Percentiles rank a stretch among this genome's conserved stretches.
Evolutionary conservation across 2,113 vertebrate species (phyloP).

Genomic region (Piaya cayana): DNA sequence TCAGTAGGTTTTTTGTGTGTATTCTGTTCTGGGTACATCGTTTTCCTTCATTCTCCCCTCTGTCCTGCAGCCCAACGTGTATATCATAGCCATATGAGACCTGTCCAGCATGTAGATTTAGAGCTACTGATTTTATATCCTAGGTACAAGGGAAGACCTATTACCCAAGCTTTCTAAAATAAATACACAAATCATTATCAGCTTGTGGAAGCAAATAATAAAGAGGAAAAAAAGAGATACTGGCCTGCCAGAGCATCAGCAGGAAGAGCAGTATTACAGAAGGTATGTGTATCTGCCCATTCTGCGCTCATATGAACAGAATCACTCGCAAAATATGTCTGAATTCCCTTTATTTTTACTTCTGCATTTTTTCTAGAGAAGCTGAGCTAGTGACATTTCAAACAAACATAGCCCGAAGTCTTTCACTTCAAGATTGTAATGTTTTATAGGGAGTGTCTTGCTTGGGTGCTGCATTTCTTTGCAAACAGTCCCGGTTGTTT

Average conservation of each 20-base stretch:
- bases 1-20: slow-evolving; percentile 12
- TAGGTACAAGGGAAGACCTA: not conserved
- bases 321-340: not conserved
- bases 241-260: not conserved
- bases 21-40: slow-evolving; percentile 12
- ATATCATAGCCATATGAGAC: not conserved
- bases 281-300: not conserved
- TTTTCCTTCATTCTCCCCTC: not conserved
- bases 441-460: not conserved
- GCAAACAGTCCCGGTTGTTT: not conserved
- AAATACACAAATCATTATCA: not conserved
- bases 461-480: not conserved
- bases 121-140: not conserved
- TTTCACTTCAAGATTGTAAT: not conserved
- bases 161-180: not conserved
- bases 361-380: not conserved
- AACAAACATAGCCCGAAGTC: not conserved
- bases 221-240: not conserved
- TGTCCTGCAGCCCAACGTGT: not conserved
- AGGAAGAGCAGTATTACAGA: not conserved
- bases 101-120: not conserved
- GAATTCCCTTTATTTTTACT: not conserved
- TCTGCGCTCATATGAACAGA: not conserved
- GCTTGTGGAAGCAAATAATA: not conserved
- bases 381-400: not conserved